Evolutionary conservation across 1,140 invertebrate genomes (phyloP).

Genomic region (Thaumatotibia leucotreta): DNA sequence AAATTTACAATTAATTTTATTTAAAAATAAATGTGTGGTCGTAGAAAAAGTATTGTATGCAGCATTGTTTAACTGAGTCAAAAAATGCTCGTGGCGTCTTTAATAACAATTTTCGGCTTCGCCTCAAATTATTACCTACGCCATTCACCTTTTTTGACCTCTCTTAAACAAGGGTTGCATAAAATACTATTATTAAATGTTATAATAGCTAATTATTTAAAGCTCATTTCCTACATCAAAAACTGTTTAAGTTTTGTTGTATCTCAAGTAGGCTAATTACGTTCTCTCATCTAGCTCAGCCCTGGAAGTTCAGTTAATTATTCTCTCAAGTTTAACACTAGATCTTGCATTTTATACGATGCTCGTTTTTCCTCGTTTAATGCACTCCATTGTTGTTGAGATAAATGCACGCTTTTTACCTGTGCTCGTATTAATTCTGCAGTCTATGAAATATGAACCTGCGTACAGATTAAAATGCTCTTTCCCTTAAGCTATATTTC

Average conservation of each 20-base stretch:
- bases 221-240: not conserved
- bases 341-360: constrained; percentile 10
- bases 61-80: no score
- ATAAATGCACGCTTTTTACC: constrained; percentile 11
- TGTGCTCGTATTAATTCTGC: constrained; percentile 7
- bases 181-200: no score
- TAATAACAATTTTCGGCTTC: no score
- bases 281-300: not conserved
- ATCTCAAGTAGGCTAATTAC: constrained; percentile 5
- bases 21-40: no score
- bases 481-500: not conserved
- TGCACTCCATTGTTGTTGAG: constrained; percentile 7
- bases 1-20: no score
- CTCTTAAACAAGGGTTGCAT: no score
- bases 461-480: not conserved
- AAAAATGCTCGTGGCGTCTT: no score
- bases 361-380: constrained; percentile 8
- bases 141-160: no score
- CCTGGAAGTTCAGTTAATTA: constrained; percentile 6
- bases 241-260: not conserved
- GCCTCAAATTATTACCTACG: no score
- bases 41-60: no score
- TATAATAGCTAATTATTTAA: not conserved
- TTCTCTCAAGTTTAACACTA: constrained; percentile 8
- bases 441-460: constrained; percentile 7